Conservation (phyloP, 1,140 invertebrate genomes). For the Lordiphosa stackelbergi region DNA sequence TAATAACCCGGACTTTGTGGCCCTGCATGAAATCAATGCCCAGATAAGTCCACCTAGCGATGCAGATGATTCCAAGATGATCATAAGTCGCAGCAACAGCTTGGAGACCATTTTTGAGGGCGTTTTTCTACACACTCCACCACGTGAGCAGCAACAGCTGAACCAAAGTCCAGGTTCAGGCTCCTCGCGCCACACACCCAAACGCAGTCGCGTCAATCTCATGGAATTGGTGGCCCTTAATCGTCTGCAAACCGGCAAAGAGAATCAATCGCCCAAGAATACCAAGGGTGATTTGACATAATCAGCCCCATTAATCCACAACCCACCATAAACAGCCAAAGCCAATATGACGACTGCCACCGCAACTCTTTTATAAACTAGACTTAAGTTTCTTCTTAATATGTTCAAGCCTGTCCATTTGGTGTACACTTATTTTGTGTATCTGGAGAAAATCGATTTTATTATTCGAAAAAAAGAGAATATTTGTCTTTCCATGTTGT, state of each 20-base stretch:
- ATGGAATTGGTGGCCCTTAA: conserved; percentile 64
- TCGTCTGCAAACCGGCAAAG: conserved; percentile 46
- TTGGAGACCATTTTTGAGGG: conserved; percentile 74
- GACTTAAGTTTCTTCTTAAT: conserved; percentile 1
- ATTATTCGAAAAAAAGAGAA: conserved; percentile 34
- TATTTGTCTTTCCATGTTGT: conserved; percentile 68
- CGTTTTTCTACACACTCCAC: conserved; percentile 68
- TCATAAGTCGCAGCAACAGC: conserved; percentile 39
- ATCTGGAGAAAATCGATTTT: conserved; percentile 8
- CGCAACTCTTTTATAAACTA: background rate
- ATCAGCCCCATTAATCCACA: background rate
- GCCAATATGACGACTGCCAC: conserved; percentile 17
- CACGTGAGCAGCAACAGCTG: conserved; percentile 39
- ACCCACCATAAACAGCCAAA: conserved; percentile 35
- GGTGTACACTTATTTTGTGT: background rate
- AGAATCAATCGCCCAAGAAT: conserved; percentile 53
- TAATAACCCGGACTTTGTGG: conserved; percentile 64
- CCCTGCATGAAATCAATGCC: conserved; percentile 69
- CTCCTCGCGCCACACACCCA: conserved; percentile 39
- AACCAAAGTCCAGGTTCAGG: conserved; percentile 23
- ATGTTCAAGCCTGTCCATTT: background rate
- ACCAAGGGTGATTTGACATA: conserved; percentile 35
- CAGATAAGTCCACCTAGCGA: conserved; percentile 70
- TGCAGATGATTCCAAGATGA: conserved; percentile 28
- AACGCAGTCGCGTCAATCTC: conserved; percentile 51